A percentile compares a stretch with the other conserved stretches of the same genome.
Conservation (phyloP, 2,113 vertebrate species). For the Petrocephalus microphthalmus region DNA sequence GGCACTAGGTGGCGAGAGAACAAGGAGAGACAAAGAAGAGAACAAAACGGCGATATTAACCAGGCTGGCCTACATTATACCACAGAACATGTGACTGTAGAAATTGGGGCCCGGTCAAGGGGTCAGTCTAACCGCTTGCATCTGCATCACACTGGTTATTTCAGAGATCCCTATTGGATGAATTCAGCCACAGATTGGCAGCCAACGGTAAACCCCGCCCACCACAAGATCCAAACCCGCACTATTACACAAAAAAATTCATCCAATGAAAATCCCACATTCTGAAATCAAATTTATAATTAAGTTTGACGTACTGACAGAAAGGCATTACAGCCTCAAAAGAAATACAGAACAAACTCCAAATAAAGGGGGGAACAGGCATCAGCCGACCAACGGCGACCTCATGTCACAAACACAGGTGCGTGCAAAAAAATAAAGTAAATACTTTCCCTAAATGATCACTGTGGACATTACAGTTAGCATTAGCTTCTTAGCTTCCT, state of each 20-base stretch:
- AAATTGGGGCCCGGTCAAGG: background rate
- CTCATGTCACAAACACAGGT: background rate
- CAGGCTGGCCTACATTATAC: background rate
- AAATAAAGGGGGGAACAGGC: background rate
- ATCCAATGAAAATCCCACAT: background rate
- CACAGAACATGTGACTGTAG: background rate
- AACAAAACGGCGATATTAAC: background rate
- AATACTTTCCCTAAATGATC: background rate
- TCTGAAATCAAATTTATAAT: background rate
- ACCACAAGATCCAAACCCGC: background rate
- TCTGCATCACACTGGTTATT: background rate
- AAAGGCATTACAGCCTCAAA: background rate
- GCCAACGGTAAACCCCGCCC: background rate
- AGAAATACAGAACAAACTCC: background rate
- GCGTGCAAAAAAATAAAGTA: background rate
- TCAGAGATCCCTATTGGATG: background rate
- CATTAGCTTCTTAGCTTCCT: background rate
- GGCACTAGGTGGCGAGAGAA: slow-evolving; percentile 68
- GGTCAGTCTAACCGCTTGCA: background rate
- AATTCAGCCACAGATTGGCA: background rate
- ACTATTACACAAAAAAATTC: background rate
- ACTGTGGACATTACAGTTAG: background rate
- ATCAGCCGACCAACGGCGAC: background rate
- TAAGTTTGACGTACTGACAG: background rate
- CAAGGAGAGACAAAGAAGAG: slow-evolving; percentile 1